Conservation (phyloP, 1,140 invertebrate genomes). For the Formica exsecta region DNA sequence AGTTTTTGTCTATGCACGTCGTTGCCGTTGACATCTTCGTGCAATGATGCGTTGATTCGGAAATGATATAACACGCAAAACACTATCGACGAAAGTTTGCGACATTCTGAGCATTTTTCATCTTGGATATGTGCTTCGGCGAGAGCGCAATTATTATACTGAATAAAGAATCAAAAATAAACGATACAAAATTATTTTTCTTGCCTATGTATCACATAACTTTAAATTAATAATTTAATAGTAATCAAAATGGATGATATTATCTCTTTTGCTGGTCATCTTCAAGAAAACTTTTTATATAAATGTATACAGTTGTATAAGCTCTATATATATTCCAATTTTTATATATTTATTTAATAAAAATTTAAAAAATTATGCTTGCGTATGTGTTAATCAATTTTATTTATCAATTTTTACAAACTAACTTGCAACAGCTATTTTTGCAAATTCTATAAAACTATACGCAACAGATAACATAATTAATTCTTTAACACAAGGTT, state of each 20-base stretch:
- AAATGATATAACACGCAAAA: neutral
- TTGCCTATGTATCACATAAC: neutral
- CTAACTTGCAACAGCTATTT: neutral
- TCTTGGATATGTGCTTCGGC: neutral
- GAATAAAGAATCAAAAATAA: neutral
- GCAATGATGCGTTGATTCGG: neutral
- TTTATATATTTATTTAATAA: neutral
- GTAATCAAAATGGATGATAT: neutral
- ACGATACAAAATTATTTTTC: neutral
- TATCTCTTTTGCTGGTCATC: neutral
- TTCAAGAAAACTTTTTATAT: neutral
- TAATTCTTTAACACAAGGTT: neutral
- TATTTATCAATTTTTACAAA: neutral
- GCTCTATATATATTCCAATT: neutral
- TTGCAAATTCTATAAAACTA: neutral
- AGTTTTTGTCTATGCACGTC: neutral
- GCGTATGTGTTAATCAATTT: neutral
- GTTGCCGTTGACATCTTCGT: neutral
- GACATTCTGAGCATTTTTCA: neutral
- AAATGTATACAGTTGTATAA: neutral
- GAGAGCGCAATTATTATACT: neutral
- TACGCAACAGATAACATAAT: neutral
- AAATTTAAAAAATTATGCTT: neutral
- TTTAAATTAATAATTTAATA: neutral
- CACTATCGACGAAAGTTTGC: neutral